Conservation (phyloP, 2,797 vertebrate genomes). For the Hippocampus kuda region DNA sequence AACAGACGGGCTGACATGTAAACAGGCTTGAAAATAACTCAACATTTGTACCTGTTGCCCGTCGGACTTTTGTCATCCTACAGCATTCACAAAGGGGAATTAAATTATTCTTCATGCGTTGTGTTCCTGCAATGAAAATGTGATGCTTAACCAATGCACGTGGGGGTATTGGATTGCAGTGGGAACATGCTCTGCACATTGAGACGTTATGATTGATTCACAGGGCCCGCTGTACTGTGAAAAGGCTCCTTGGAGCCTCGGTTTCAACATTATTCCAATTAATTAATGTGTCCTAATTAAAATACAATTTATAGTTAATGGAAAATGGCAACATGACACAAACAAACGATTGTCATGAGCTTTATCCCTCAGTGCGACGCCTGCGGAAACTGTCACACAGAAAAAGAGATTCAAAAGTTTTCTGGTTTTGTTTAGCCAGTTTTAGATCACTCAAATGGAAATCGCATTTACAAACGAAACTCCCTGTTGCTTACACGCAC, state of each 20-base stretch:
- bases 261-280: constrained; percentile 4
- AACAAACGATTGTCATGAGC: constrained; percentile 37
- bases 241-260: constrained; percentile 27
- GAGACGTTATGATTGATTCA: constrained; percentile 22
- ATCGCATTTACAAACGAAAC: not conserved
- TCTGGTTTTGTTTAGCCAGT: not conserved
- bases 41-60: not conserved
- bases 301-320: constrained; percentile 23
- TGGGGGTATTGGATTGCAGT: constrained; percentile 15
- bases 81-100: not conserved
- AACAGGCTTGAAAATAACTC: constrained; percentile 6
- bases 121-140: not conserved
- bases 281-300: constrained; percentile 9
- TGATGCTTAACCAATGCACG: not conserved
- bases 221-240: constrained; percentile 13
- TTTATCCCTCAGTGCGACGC: constrained; percentile 25
- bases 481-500: not conserved
- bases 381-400: constrained; percentile 33
- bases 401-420: constrained; percentile 22
- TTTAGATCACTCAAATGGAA: not conserved
- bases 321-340: constrained; percentile 33
- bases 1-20: constrained; percentile 35
- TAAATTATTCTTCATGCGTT: not conserved
- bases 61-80: not conserved
- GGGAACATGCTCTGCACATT: constrained; percentile 8